Conservation (phyloP, 2,797 vertebrate genomes). For the Balearica regulorum region DNA sequence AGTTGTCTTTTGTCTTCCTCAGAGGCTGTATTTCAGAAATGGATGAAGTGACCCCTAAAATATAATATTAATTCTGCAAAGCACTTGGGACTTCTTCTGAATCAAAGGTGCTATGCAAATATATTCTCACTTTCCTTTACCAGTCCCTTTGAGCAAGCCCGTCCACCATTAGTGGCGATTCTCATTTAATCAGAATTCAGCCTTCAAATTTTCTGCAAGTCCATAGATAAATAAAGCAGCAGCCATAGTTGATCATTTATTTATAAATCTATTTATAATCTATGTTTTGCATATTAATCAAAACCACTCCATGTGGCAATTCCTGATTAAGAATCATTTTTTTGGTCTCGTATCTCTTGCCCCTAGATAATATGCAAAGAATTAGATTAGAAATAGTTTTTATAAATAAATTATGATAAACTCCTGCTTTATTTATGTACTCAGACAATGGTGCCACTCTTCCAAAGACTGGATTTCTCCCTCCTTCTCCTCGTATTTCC, state of each 20-base stretch:
- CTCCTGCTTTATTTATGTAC: conserved; percentile 61
- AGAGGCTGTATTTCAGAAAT: conserved; percentile 10
- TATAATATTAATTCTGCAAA: conserved; percentile 57
- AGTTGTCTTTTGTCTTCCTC: conserved; percentile 1
- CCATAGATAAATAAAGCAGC: conserved; percentile 70
- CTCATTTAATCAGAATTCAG: conserved; percentile 71
- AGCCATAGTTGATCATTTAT: conserved; percentile 68
- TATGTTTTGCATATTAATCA: conserved; percentile 72
- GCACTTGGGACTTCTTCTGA: conserved; percentile 26
- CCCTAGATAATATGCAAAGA: conserved; percentile 60
- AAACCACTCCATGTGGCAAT: conserved; percentile 52
- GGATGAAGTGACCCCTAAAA: conserved; percentile 56
- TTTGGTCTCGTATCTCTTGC: conserved; percentile 18
- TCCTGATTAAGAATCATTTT: conserved; percentile 54
- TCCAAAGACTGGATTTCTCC: not conserved
- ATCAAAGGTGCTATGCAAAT: conserved; percentile 63
- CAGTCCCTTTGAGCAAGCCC: conserved; percentile 29
- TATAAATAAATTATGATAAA: conserved; percentile 74
- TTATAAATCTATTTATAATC: conserved; percentile 73
- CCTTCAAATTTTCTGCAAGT: conserved; percentile 61
- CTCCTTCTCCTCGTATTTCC: not conserved
- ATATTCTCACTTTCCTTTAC: conserved; percentile 21
- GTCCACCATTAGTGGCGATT: conserved; percentile 49
- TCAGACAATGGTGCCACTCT: conserved; percentile 17
- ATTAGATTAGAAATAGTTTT: conserved; percentile 72